Evolutionary conservation across 2,888 invertebrate species (phyloP).

Genomic region (Artemia sinica): DNA sequence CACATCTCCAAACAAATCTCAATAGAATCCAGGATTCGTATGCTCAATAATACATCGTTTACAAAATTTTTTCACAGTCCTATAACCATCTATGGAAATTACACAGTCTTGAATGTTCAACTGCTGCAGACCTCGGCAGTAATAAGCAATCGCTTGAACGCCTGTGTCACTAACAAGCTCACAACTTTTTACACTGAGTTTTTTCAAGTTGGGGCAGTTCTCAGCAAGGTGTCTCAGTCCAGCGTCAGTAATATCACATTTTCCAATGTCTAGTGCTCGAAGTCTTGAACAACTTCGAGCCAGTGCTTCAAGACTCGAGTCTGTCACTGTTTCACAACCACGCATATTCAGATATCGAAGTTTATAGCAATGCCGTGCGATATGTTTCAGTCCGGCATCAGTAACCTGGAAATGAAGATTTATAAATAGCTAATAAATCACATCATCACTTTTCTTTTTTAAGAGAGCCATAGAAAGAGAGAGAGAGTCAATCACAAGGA

Average conservation of each 20-base stretch:
- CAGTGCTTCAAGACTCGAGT: conserved; percentile 69
- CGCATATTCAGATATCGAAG: conserved; percentile 73
- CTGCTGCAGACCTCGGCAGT: conserved; percentile 71
- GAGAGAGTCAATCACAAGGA: too few relatives aligned
- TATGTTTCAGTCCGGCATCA: conserved; percentile 69
- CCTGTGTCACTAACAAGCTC: conserved; percentile 78
- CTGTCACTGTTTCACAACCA: conserved; percentile 84
- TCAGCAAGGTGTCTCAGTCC: conserved; percentile 69
- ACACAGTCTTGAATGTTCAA: conserved; percentile 84
- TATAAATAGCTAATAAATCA: not conserved
- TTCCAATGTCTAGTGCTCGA: conserved; percentile 72
- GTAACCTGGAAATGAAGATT: conserved; percentile 32
- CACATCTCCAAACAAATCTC: conserved; percentile 30
- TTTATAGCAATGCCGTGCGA: conserved; percentile 72
- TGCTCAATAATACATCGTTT: conserved; percentile 83
- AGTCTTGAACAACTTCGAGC: conserved; percentile 68
- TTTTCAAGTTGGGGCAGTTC: conserved; percentile 74
- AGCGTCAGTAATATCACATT: conserved; percentile 80
- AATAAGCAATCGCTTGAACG: conserved; percentile 68
- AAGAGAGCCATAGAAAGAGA: too few relatives aligned
- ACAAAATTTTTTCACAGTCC: conserved; percentile 80
- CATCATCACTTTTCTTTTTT: too few relatives aligned
- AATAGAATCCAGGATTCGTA: conserved; percentile 82
- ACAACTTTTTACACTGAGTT: conserved; percentile 72
- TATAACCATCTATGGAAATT: conserved; percentile 68